These are phyloP conservation scores for Fissipunctia ypsillon DNA, from an alignment of 2,888 invertebrate species.

Conservation along the genomic window DNA sequence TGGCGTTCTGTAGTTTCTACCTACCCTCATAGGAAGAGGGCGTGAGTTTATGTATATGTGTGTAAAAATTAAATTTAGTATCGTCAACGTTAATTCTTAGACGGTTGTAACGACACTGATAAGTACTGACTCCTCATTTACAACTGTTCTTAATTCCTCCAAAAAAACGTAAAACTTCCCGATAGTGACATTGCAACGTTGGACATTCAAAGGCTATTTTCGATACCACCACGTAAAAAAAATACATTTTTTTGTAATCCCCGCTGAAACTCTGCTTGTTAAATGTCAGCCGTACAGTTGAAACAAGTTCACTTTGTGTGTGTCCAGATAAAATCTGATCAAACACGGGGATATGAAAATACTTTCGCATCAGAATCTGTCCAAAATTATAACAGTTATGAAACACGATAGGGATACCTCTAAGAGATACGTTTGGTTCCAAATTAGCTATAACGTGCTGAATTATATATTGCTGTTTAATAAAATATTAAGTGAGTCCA, in stretches of 20 bases:
- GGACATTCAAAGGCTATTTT: background rate
- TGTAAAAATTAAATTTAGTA: too few species aligned
- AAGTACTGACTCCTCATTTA: background rate
- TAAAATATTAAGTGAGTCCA: background rate
- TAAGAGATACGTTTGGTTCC: background rate
- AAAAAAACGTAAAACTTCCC: background rate
- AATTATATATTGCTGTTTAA: background rate
- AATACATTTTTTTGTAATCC: background rate
- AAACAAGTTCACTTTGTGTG: slow-evolving; percentile 46
- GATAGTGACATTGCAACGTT: background rate
- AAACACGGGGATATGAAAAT: slow-evolving; percentile 51
- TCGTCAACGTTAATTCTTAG: too few species aligned
- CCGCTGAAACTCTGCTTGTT: slow-evolving; percentile 41
- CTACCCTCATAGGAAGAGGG: too few species aligned
- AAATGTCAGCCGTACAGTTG: slow-evolving; percentile 34
- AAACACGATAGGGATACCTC: slow-evolving; percentile 21
- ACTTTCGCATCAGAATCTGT: slow-evolving; percentile 39
- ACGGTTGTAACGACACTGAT: too few species aligned
- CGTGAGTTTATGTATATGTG: too few species aligned
- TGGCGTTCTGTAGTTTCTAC: too few species aligned
- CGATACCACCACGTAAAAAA: background rate
- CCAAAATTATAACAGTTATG: slow-evolving; percentile 14
- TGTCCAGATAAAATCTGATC: slow-evolving; percentile 47
- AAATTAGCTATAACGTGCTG: background rate
- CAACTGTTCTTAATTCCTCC: background rate